Percentiles rank a stretch among this genome's conserved stretches.
phyloP scores from a whole-genome alignment of 2,113 vertebrate species.

The Girardinichthys multiradiatus region DNA sequence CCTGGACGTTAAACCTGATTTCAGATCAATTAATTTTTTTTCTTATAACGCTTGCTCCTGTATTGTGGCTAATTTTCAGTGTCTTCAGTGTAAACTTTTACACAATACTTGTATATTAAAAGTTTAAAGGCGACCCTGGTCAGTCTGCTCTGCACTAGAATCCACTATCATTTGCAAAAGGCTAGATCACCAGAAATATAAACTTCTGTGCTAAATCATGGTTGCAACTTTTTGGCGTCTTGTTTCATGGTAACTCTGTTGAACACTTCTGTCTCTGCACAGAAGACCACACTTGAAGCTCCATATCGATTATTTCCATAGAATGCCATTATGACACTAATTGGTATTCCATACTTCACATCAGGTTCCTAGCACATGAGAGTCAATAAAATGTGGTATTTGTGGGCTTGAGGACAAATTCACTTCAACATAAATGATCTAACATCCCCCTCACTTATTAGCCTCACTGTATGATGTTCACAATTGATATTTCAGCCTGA shows the following conservation, averaged over 20 bases:
- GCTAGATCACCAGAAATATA: conserved; percentile 29
- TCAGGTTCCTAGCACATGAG: conserved; percentile 60
- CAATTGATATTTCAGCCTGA: conserved; percentile 41
- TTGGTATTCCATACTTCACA: conserved; percentile 71
- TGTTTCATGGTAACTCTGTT: conserved; percentile 64
- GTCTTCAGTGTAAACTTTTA: no score
- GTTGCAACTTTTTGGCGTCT: conserved; percentile 62
- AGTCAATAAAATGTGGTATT: conserved; percentile 77
- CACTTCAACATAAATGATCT: conserved; percentile 62
- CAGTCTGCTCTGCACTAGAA: no score
- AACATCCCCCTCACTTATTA: conserved; percentile 56
- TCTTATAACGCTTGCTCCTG: no score
- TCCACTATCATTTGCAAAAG: background rate
- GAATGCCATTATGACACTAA: conserved; percentile 70
- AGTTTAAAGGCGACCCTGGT: no score
- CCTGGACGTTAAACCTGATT: no score
- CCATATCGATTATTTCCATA: conserved; percentile 70
- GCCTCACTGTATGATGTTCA: conserved; percentile 21
- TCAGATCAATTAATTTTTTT: no score
- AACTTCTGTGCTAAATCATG: conserved; percentile 57
- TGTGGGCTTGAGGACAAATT: conserved; percentile 64
- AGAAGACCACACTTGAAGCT: conserved; percentile 84
- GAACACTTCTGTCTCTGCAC: conserved; percentile 29
- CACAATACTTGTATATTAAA: no score
- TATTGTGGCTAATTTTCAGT: no score